Evolutionary conservation across 1,140 invertebrate species (phyloP), one percentile per base, ranked within the genome.

Genomic region (Stegodyphus dumicola): DNA sequence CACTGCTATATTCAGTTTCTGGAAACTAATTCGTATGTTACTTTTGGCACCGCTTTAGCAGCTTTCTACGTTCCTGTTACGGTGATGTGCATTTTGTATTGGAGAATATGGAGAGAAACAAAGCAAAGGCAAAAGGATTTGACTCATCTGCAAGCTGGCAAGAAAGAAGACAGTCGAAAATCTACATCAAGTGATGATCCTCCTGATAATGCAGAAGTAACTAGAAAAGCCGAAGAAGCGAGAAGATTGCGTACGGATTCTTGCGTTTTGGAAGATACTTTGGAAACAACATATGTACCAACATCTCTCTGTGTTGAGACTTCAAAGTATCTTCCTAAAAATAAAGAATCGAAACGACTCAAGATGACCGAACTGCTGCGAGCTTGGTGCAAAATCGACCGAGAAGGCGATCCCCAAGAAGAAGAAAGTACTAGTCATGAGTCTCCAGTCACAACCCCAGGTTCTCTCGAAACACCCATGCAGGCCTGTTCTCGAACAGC

Each of bases 111-210:
- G 95, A 93, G 94, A 70, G 97, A 99, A 91, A 99, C 98, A 6
- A 95, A 98, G 91, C 97, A 99, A 90, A 92, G 98, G 83, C 96
- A 99, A 90, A 98, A 98, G 91, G 97, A 99, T 89, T 92, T 99
- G 90, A 95, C 96, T 17, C 88, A 98, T 91, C 92, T 99, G 56
- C 97, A 99, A 91, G 98, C 92, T 93, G 96, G 95, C 71, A 96
- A 96, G 90, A 96, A 96, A 90, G 95, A 96, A 88, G 95, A 95
- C 81, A 97, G 95, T 89, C 96, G 96, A 90, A 92, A 96, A 81
- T 97, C 95, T 65, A 97, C 96, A 91, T 97, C 96, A 81, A 97
- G 96, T 77, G 87, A 88, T 67, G 88, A 88, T 66, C 84, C 86
- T 86, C 84, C 79, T 76, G 85, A 87, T 81, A 83, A 65, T 81